These are phyloP conservation scores for Thereva nobilitata DNA, from an alignment of 2,888 invertebrate genomes.

Conservation along the genomic window DNA sequence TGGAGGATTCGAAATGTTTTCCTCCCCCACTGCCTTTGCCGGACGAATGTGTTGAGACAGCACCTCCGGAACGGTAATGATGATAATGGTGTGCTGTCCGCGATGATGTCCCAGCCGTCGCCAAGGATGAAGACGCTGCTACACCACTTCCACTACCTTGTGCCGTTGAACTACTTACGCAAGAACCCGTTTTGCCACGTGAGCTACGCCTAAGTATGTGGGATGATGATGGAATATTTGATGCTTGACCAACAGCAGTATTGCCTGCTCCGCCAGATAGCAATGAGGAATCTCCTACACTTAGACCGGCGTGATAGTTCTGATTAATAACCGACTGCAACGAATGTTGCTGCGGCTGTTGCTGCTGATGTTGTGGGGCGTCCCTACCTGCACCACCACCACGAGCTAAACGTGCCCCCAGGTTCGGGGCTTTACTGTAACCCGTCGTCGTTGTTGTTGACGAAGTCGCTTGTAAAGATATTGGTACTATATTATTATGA, in stretches of 20 bases:
- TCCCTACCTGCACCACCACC: conserved; percentile 49
- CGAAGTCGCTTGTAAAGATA: conserved; percentile 44
- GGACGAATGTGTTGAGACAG: conserved; percentile 42
- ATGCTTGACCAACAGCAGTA: conserved; percentile 12
- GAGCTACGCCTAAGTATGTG: conserved; percentile 56
- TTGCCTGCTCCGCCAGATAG: conserved; percentile 29
- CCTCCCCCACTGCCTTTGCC: conserved; percentile 18
- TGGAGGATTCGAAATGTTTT: conserved; percentile 39
- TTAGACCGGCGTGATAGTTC: conserved; percentile 38
- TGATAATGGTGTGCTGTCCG: conserved; percentile 40
- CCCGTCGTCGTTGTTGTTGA: conserved; percentile 53
- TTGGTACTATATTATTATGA: conserved; percentile 42
- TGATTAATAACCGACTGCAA: conserved; percentile 40
- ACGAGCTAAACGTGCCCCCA: conserved; percentile 54
- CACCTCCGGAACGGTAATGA: conserved; percentile 38
- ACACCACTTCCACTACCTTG: conserved; percentile 48
- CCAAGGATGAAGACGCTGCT: conserved; percentile 44
- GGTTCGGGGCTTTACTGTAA: conserved; percentile 54
- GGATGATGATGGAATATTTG: conserved; percentile 46
- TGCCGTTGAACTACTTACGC: conserved; percentile 53
- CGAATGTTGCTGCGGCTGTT: conserved; percentile 36
- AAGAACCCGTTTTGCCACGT: conserved; percentile 59
- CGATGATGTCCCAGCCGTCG: conserved; percentile 38
- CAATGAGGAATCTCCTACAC: conserved; percentile 42
- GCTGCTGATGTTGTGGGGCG: conserved; percentile 38